Evolutionary conservation across 2,113 vertebrate genomes (phyloP).

Genomic region (Rhodinocichla rosea): DNA sequence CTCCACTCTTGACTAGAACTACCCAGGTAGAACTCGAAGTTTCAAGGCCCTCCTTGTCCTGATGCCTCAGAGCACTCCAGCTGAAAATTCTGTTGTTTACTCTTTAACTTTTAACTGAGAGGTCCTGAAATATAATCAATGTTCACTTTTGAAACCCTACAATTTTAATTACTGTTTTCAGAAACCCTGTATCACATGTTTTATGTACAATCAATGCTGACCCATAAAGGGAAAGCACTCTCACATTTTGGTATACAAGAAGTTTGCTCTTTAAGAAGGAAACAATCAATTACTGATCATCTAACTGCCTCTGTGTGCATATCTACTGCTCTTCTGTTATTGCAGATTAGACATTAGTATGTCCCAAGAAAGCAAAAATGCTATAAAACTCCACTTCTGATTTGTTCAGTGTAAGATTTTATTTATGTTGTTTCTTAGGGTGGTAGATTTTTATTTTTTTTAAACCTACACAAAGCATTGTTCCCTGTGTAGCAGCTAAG

Average conservation of each 20-base stretch:
- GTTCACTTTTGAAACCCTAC: slow-evolving; percentile 36
- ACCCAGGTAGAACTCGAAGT: not conserved
- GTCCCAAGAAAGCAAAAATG: not conserved
- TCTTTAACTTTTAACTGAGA: slow-evolving; percentile 23
- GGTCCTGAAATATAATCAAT: slow-evolving; percentile 55
- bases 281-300: slow-evolving; percentile 38
- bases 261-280: slow-evolving; percentile 28
- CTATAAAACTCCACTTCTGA: not conserved
- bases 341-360: not conserved
- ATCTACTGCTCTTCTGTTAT: not conserved
- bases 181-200: not conserved
- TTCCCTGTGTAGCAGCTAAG: not conserved
- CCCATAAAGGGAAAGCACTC: not conserved
- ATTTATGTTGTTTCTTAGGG: not conserved
- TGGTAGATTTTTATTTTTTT: not conserved
- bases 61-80: not conserved
- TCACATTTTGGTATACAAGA: not conserved
- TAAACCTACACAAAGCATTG: not conserved
- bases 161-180: slow-evolving; percentile 63
- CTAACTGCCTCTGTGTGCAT: not conserved
- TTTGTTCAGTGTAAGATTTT: not conserved
- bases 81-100: slow-evolving; percentile 2
- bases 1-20: not conserved
- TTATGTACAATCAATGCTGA: slow-evolving; percentile 29
- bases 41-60: not conserved